These are phyloP conservation scores for Meteorus cinctellus DNA, from an alignment of 2,888 invertebrate species.

Conservation along the genomic window DNA sequence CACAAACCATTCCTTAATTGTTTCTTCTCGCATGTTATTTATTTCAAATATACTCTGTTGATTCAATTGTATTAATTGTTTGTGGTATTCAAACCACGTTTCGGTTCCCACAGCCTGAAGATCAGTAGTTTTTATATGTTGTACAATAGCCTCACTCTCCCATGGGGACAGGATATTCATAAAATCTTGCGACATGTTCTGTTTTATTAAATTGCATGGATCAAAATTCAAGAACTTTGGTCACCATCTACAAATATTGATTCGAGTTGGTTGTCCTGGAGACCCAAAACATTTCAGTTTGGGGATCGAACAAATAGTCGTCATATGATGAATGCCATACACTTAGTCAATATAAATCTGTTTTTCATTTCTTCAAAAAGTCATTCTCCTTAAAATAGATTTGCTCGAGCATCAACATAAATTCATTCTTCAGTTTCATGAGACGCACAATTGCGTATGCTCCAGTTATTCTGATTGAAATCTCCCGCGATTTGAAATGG, in stretches of 20 bases:
- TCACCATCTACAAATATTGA: not conserved
- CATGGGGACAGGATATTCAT: constrained; percentile 77
- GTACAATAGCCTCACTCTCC: constrained; percentile 84
- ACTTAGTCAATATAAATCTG: too few relatives aligned
- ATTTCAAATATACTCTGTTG: constrained; percentile 92
- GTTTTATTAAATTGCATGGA: not conserved
- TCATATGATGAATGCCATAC: too few relatives aligned
- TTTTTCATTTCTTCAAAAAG: too few relatives aligned
- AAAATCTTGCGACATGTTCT: constrained; percentile 21
- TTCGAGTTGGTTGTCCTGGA: not conserved
- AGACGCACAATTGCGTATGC: too few relatives aligned
- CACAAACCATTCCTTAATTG: constrained; percentile 88
- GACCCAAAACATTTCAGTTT: not conserved
- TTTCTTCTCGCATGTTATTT: constrained; percentile 84
- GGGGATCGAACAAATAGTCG: not conserved
- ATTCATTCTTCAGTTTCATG: too few relatives aligned
- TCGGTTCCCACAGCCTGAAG: constrained; percentile 82
- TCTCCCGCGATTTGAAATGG: too few relatives aligned
- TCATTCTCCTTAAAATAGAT: too few relatives aligned
- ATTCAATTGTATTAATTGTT: constrained; percentile 87
- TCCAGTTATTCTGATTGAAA: too few relatives aligned
- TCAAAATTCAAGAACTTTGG: not conserved
- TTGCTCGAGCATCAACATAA: too few relatives aligned
- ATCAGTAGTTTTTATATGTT: constrained; percentile 80
- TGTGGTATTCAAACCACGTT: constrained; percentile 87